Evolutionary conservation across 2,113 vertebrate genomes (phyloP), one percentile per base, ranked within the genome.

Genomic region (Epinephelus fuscoguttatus): DNA sequence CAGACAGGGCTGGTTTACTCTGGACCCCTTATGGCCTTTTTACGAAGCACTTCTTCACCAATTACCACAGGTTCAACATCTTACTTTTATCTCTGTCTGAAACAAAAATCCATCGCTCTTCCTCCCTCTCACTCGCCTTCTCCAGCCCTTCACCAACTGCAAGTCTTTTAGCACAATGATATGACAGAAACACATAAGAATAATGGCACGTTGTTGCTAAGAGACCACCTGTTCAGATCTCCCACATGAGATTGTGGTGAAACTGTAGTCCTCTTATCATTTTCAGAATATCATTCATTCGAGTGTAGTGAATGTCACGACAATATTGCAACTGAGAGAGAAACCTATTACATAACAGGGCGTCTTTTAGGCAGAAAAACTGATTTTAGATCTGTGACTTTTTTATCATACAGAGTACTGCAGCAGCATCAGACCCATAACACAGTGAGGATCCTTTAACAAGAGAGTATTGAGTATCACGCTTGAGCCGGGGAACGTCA

Each of bases 211-310:
- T 94, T 93, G 94, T 96, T 95, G 95, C 95, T 95, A 95, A 94
- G 94, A 96, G 93, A 96, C 95, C 91, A 95, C 94, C 93, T 94
- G 94, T 95, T 94, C 91, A 89, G 88, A 93, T 92, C 92, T 95
- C 83, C 90, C 81, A 88, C 92, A 92, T 86, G 75, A 91, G 87
- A 81, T 76, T 80, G 78, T 79, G 82, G 74, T 82, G 84, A 81
- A 92, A 91, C 85, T 74, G 61, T 70, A 53, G 76, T 89, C 82
- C 85, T 90, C 80, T 80, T 80, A 85, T 81, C 89, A 83, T 80
- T 80, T 84, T 67, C 62, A 85, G 75, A 84, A 80, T 81, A 90
- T 89, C 84, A 75, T 62, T 86, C 84, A 70, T 84, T 81, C n/a
- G 66, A 75, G 73, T 78, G 73, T 37, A 83, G 85, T 7, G 52